A percentile compares a stretch with the other conserved stretches of the same genome.
Evolutionary conservation across 1,140 invertebrate genomes (phyloP).

Genomic region (Thalassaphorura encarpata): DNA sequence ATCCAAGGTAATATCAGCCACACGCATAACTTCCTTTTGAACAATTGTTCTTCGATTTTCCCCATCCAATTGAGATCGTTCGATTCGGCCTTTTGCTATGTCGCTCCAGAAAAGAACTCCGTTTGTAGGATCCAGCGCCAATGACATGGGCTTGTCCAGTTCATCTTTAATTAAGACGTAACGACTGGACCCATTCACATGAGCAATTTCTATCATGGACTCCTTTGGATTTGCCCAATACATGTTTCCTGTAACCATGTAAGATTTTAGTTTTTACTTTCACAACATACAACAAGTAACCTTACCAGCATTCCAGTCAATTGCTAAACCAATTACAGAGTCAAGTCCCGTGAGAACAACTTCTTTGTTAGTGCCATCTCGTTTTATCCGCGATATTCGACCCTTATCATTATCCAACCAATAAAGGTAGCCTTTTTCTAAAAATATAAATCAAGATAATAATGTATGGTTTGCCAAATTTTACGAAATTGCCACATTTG

Average conservation of each 20-base stretch:
- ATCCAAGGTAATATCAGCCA: constrained; percentile 52
- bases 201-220: constrained; percentile 47
- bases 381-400: constrained; percentile 58
- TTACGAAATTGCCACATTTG: no score
- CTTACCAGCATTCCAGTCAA: constrained; percentile 42
- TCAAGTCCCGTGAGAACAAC: constrained; percentile 48
- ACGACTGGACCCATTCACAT: constrained; percentile 42
- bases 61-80: constrained; percentile 46
- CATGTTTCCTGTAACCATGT: constrained; percentile 39
- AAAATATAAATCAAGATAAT: constrained; percentile 20
- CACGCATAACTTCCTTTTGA: constrained; percentile 34
- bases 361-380: constrained; percentile 61
- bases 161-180: constrained; percentile 43
- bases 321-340: constrained; percentile 41
- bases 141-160: constrained; percentile 42
- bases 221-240: constrained; percentile 54
- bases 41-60: constrained; percentile 44
- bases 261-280: not conserved
- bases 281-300: not conserved
- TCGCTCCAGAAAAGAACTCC: constrained; percentile 40
- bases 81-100: constrained; percentile 40
- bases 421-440: constrained; percentile 56
- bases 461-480: not conserved
- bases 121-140: constrained; percentile 52
- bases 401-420: constrained; percentile 71